These are phyloP conservation scores for Drosophila nasuta DNA, from an alignment of 1,140 invertebrate genomes.

Conservation along the genomic window DNA sequence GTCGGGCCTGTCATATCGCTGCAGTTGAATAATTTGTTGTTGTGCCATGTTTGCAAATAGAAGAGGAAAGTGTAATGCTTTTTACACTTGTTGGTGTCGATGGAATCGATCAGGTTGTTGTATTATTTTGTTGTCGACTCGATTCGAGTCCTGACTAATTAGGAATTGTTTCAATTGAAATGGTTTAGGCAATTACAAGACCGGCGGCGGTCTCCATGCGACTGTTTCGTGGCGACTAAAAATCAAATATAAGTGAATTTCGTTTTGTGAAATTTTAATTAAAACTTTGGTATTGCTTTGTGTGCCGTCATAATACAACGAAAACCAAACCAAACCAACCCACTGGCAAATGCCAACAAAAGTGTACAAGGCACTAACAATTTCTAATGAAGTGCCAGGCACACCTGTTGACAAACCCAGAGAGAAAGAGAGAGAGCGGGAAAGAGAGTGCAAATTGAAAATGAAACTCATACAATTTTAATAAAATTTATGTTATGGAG, in stretches of 20 bases:
- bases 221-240: conserved; percentile 74
- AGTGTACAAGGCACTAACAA: conserved; percentile 30
- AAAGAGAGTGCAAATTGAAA: conserved; percentile 30
- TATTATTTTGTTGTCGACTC: conserved; percentile 26
- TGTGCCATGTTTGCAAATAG: conserved; percentile 15
- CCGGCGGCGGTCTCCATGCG: conserved; percentile 60
- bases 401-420: conserved; percentile 66
- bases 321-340: neutral
- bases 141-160: conserved; percentile 47
- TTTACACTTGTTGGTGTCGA: neutral
- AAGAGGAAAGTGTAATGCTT: neutral
- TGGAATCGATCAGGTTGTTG: neutral
- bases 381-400: conserved; percentile 73
- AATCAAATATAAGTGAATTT: conserved; percentile 79
- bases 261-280: conserved; percentile 75
- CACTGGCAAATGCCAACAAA: conserved; percentile 9
- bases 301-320: neutral
- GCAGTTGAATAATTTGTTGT: conserved; percentile 3
- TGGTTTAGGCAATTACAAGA: conserved; percentile 54
- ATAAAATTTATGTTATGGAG: conserved; percentile 61
- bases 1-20: neutral
- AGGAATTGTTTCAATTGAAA: conserved; percentile 62
- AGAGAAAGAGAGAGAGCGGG: neutral
- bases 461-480: conserved; percentile 62
- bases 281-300: conserved; percentile 64